These are phyloP conservation scores for Acanthurus lineatus DNA, from an alignment of 2,797 vertebrate genomes.

Conservation along the genomic window DNA sequence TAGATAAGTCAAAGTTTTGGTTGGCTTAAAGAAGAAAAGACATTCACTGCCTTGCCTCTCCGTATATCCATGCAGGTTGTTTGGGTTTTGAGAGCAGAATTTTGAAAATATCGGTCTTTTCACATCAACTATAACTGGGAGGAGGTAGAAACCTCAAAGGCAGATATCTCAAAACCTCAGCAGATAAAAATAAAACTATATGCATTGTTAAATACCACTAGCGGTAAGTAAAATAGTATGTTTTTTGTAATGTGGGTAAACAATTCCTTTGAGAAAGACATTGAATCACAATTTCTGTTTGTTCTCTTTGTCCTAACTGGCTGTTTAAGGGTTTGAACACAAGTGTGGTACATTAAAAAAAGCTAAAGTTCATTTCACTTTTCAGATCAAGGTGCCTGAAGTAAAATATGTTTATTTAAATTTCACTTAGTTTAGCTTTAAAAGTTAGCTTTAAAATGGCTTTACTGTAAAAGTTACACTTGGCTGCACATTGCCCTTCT, in stretches of 20 bases:
- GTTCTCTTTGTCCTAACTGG: background rate
- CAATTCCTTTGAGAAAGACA: background rate
- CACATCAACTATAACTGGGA: background rate
- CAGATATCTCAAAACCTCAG: conserved; percentile 2
- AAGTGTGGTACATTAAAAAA: background rate
- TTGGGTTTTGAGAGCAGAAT: background rate
- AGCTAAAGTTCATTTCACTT: background rate
- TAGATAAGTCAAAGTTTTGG: no score
- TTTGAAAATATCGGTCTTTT: background rate
- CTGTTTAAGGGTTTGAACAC: background rate
- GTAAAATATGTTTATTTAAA: background rate
- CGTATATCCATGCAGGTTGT: background rate
- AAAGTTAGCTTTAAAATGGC: background rate
- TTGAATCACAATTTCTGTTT: background rate
- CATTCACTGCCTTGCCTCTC: background rate
- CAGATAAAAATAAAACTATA: background rate
- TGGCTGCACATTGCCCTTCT: conserved; percentile 5
- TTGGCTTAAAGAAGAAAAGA: background rate
- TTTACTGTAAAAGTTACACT: conserved; percentile 65
- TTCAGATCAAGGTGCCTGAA: background rate
- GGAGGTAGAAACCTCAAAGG: background rate
- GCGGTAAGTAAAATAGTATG: no score
- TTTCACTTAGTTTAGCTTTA: no score
- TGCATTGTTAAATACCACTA: background rate
- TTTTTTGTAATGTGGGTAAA: background rate